Base-by-base conservation (phyloP, 1,140 invertebrate species). In the Aphelenchoides fujianensis region DNA sequence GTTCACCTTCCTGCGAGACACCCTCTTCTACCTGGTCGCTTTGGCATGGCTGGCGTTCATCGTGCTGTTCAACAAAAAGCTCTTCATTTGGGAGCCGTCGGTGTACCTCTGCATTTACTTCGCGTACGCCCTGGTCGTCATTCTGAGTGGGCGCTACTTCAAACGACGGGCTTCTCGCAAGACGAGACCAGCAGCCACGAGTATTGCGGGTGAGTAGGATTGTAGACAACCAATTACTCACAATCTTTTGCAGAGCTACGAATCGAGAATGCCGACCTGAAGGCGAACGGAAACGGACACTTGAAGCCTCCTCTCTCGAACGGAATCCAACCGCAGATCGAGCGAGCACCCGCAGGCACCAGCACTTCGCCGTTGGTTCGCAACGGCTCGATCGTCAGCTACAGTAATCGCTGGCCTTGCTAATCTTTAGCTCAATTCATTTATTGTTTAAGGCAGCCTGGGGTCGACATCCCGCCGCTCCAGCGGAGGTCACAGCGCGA, bases 1-100 rank as follows among this genome's bases (percentile, higher is more conserved):
- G 73, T 83, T 88, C 48, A 89, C 89, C 30, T 87, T 90, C 74
- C 77, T 90, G 30, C 84, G 90, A 16, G 90, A 91, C 81, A 85
- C 88, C 5, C 85, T 86, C 36, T 91, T 91, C 81, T 90, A 90
- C 78, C 81, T 90, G 5, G 72, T 85, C 12, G 86, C 89, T 23
- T 81, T 86, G 0, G 87, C 84, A 68, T 88, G 87, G 85, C 84
- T 86, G 3, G 88, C 88, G 71, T 83, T 79, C 34, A 77, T 88
- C 3, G 85, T 87, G 19, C 73, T 86, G 32, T 86, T 85, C 74
- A 81, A 85, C 5, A 81, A 85, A 69, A 77, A 82, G 73, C 86
- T 89, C 2, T 79, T 81, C 1, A 78, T 86, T 31, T 80, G 81
- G 61, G 85, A 89, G 74, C 82, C 88, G 1, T 79, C 87, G 87